Percentiles rank a stretch among this genome's conserved stretches.
Evolutionary conservation across 37 sponge, comb jelly and placozoan species (phyloP).

Genomic region (Eunapius fragilis): DNA sequence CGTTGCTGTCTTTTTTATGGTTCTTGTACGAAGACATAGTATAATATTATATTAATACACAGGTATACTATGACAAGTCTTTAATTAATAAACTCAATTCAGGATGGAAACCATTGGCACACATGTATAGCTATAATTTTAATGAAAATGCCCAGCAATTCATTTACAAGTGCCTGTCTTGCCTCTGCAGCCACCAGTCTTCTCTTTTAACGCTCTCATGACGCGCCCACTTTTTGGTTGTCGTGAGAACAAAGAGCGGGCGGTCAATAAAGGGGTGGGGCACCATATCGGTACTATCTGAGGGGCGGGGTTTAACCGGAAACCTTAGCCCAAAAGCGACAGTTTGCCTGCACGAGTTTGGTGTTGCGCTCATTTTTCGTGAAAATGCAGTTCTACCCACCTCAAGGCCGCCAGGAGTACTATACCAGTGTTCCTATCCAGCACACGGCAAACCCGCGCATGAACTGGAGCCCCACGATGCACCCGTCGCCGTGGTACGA

Average conservation of each 20-base stretch:
- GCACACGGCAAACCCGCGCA: slow-evolving; percentile 12
- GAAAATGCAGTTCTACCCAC: slow-evolving; percentile 54
- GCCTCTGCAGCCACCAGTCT: no score
- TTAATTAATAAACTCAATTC: not conserved
- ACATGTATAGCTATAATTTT: not conserved
- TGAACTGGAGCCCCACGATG: slow-evolving; percentile 60
- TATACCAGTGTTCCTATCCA: slow-evolving; percentile 5
- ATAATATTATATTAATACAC: no score
- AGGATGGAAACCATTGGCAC: not conserved
- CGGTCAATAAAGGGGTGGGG: not conserved
- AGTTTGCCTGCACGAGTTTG: not conserved
- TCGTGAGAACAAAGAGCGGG: not conserved
- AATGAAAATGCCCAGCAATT: not conserved
- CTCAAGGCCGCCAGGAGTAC: slow-evolving; percentile 14
- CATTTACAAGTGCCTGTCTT: not conserved
- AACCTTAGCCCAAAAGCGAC: not conserved
- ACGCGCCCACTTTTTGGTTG: not conserved
- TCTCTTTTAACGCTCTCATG: not conserved
- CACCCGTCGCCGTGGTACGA: slow-evolving; percentile 59
- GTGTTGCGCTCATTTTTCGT: not conserved
- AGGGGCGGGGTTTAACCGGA: not conserved
- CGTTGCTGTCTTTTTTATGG: not conserved
- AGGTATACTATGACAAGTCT: no score
- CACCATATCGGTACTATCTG: not conserved
- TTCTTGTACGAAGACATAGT: not conserved